Base-by-base conservation (phyloP, 2,888 invertebrate species). In the Drosophila ezoana region DNA sequence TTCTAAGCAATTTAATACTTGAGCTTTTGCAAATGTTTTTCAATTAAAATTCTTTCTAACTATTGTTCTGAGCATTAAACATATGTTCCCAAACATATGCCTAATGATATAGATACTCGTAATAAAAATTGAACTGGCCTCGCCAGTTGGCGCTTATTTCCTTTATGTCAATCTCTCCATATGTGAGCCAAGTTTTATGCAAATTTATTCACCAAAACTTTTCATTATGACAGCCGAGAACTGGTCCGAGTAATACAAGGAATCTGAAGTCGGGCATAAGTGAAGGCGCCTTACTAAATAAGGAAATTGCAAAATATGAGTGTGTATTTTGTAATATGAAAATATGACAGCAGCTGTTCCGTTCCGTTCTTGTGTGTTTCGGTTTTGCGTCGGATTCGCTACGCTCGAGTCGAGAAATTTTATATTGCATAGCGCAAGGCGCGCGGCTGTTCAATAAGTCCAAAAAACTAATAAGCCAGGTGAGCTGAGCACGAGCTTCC, bases 401-500 rank as follows among this genome's bases (percentile, higher is more conserved):
- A 57, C 71, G 79, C 76, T 16, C 4, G 28, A 33, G 33, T 43
- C 14, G 6, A 28, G 40, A 61, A 59, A 68, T 44, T 49, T 54
- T 40, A 78, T 74, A 75, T 75, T 74, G 59, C 43, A 32, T 9
- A 57, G n/a, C 53, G 58, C 54, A 51, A 51, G 52, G 61, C 59
- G 54, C 77, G 51, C 56, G 45, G 32, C 32, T 65, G 61, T 79
- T 76, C 75, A 69, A 75, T 75, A 76, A 63, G 48, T 60, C 58
- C 60, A 43, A 49, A 68, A 84, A 81, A 37, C 63, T 79, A 87
- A 85, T 87, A 87, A 87, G 70, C 72, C 72, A 69, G 71, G 70
- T 76, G 70, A 75, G 70, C 32, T 10, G 14, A 16, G 44, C 0
- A 11, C n/a, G 14, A 20, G 38, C 16, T 13, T 10, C 8, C 8